Percentiles rank a stretch among this genome's conserved stretches.
These are phyloP conservation scores for Gambusia holbrooki DNA, from an alignment of 2,113 vertebrate species.

Conservation along the genomic window DNA sequence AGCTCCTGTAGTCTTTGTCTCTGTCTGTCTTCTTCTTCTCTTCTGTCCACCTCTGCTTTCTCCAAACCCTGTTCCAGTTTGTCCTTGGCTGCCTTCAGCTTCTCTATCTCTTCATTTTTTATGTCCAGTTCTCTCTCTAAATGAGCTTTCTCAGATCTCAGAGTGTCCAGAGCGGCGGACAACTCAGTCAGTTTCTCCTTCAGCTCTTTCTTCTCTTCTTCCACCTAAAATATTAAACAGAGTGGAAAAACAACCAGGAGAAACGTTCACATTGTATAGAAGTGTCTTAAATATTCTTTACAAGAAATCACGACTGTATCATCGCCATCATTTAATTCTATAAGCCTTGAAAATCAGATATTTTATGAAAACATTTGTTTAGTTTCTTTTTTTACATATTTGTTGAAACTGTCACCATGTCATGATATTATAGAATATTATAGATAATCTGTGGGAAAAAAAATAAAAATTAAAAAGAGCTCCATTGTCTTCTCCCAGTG, in stretches of 20 bases:
- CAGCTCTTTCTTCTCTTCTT: conserved; percentile 69
- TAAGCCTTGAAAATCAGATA: no score
- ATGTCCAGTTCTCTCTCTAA: conserved; percentile 72
- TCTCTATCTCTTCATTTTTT: conserved; percentile 61
- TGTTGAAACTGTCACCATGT: no score
- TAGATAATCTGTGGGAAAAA: no score
- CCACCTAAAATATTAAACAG: conserved; percentile 51
- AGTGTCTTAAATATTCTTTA: no score
- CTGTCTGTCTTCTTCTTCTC: conserved; percentile 64
- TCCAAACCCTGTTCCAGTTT: conserved; percentile 81
- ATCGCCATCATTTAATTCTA: no score
- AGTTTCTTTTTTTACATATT: no score
- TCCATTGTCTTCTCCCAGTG: no score
- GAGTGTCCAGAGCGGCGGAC: conserved; percentile 56
- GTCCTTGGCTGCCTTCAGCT: conserved; percentile 62
- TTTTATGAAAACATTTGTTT: no score
- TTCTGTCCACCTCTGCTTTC: conserved; percentile 74
- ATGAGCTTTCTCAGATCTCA: conserved; percentile 78
- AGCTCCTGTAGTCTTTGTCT: conserved; percentile 60
- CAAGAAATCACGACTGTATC: no score
- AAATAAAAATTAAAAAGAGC: no score
- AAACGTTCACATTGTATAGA: not conserved
- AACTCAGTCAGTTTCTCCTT: conserved; percentile 52
- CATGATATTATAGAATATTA: no score
- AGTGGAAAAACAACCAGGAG: not conserved